Conservation (phyloP, 1,140 invertebrate species). For the Atta colombica region DNA sequence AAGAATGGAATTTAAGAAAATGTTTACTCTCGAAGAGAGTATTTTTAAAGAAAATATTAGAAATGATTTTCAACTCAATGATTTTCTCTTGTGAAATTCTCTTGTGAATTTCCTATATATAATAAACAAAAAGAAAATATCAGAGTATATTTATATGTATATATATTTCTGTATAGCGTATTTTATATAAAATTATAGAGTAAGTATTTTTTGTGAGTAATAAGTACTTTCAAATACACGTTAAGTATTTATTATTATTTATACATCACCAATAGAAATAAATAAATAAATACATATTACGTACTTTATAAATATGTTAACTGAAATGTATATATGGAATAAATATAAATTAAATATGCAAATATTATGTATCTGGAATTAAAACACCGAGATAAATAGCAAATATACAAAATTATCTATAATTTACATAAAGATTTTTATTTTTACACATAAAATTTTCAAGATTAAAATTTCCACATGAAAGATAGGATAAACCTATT, state of each 20-base stretch:
- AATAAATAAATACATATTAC: background rate
- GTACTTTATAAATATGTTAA: background rate
- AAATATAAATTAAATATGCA: background rate
- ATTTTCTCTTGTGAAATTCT: no score
- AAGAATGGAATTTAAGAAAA: background rate
- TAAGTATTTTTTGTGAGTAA: no score
- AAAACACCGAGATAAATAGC: background rate
- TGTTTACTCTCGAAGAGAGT: background rate
- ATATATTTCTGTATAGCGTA: no score
- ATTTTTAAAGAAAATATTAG: no score
- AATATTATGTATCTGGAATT: background rate
- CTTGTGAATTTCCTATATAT: no score
- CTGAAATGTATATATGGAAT: background rate
- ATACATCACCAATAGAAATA: background rate
- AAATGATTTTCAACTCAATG: no score
- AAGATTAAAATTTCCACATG: background rate
- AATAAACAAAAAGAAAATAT: background rate
- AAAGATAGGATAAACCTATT: background rate
- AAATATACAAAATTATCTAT: background rate
- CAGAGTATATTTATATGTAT: background rate
- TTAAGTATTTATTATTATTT: background rate
- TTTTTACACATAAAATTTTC: background rate
- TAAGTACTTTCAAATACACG: background rate
- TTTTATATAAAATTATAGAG: no score
- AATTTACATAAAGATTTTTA: background rate